phyloP scores from a whole-genome alignment of 30 jellyfish, hydroid and myxozoan genomes.

The Cassiopea andromeda region DNA sequence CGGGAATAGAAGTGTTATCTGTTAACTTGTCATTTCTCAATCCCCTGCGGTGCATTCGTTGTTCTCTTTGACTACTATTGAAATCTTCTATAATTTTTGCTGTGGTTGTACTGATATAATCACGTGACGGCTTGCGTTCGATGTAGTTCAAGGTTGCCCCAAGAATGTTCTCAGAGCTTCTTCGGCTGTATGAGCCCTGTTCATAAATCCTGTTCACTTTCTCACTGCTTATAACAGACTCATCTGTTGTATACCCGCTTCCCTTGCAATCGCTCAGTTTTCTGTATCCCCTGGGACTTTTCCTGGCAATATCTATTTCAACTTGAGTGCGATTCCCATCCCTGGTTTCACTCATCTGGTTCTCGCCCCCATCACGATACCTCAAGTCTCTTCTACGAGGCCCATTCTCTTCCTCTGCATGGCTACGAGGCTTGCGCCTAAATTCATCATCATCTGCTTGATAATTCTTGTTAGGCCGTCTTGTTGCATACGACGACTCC shows the following conservation, averaged over 20 bases:
- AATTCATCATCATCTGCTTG: constrained; percentile 58
- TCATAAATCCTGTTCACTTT: neutral
- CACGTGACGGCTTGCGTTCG: constrained; percentile 25
- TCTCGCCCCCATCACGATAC: neutral
- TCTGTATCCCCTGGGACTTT: constrained; percentile 7
- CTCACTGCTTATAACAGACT: neutral
- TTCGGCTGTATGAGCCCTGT: constrained; percentile 2
- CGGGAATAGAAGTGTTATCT: constrained; percentile 1
- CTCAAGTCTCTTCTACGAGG: constrained; percentile 9
- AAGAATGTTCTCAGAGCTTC: constrained; percentile 51
- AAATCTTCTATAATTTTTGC: constrained; percentile 1
- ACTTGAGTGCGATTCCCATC: neutral
- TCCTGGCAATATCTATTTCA: neutral
- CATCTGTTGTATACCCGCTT: neutral
- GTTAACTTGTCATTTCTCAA: neutral
- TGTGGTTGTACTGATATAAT: constrained; percentile 14
- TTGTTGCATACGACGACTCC: constrained; percentile 15
- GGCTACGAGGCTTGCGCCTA: constrained; percentile 6
- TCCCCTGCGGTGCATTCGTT: neutral
- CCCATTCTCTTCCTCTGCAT: neutral
- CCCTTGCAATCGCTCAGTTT: neutral
- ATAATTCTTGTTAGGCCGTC: constrained; percentile 69
- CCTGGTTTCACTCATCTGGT: neutral
- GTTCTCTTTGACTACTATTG: constrained; percentile 6
- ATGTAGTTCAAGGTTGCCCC: constrained; percentile 56